A percentile compares a stretch with the other conserved stretches of the same genome.
Evolutionary conservation across 2,113 vertebrate genomes (phyloP).

Genomic region (Ochotona princeps): DNA sequence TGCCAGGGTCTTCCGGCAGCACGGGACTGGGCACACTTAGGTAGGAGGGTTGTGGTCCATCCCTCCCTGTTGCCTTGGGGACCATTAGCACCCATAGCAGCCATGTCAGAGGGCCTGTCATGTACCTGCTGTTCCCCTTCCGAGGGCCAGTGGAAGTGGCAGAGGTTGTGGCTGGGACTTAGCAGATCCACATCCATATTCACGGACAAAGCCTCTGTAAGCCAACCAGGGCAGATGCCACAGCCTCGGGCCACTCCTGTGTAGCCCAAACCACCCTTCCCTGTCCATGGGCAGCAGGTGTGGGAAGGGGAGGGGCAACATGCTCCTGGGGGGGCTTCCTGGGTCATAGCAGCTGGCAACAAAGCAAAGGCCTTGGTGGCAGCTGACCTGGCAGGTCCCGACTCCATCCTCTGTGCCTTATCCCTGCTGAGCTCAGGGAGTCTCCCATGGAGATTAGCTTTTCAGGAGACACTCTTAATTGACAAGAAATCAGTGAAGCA

Average conservation of each 20-base stretch:
- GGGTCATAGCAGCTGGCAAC: background rate
- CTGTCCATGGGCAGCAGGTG: background rate
- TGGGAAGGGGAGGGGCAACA: too few species aligned
- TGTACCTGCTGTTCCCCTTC: background rate
- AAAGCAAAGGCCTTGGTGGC: background rate
- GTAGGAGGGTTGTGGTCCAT: background rate
- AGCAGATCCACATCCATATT: too few species aligned
- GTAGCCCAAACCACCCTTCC: background rate
- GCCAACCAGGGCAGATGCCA: background rate
- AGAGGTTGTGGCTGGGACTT: background rate
- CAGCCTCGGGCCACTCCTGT: background rate
- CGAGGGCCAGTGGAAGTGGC: background rate
- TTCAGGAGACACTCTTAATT: accelerated
- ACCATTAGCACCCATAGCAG: background rate
- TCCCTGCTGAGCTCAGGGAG: background rate
- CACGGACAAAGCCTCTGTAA: background rate
- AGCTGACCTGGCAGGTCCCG: background rate
- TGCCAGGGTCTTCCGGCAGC: background rate
- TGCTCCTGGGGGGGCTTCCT: background rate
- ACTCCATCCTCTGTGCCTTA: background rate
- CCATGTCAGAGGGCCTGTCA: background rate
- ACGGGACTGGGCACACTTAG: background rate
- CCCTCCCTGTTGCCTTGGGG: background rate
- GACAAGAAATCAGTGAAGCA: background rate
- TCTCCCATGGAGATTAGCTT: background rate